Percentiles rank a stretch among this genome's conserved stretches.
Evolutionary conservation across 2,797 vertebrate species (phyloP).

Genomic region (Melanotaenia nigrans): DNA sequence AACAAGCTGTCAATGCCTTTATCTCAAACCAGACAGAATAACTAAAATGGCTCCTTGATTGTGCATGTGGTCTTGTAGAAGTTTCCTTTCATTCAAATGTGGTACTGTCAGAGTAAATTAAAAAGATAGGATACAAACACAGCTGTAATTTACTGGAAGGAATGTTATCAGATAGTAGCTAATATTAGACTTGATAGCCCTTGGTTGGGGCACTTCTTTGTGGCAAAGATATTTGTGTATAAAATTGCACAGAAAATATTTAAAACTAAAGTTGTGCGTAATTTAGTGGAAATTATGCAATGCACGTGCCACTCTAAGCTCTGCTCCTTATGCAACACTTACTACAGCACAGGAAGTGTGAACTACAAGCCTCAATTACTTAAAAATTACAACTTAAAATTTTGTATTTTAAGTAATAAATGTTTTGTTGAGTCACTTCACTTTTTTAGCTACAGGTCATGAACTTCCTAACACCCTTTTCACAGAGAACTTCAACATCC

Average conservation of each 20-base stretch:
- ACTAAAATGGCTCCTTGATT: accelerated
- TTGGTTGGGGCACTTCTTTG: not conserved
- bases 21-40: not conserved
- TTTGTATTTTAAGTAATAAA: not conserved
- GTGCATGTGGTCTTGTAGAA: not conserved
- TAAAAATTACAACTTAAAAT: not conserved
- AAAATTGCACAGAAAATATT: not conserved
- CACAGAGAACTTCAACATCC: not conserved
- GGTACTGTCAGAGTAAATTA: not conserved
- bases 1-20: not conserved
- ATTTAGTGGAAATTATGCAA: accelerated
- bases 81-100: not conserved
- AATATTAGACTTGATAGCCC: not conserved
- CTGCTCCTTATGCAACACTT: not conserved
- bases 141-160: not conserved
- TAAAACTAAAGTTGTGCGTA: not conserved
- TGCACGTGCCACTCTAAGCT: not conserved
- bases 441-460: not conserved
- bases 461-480: constrained; percentile 4
- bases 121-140: not conserved
- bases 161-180: not conserved
- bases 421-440: not conserved
- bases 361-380: too few species aligned
- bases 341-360: too few species aligned
- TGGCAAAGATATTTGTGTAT: not conserved